Evolutionary conservation across 2,888 invertebrate species (phyloP).

Genomic region (Neoscelio sp.): DNA sequence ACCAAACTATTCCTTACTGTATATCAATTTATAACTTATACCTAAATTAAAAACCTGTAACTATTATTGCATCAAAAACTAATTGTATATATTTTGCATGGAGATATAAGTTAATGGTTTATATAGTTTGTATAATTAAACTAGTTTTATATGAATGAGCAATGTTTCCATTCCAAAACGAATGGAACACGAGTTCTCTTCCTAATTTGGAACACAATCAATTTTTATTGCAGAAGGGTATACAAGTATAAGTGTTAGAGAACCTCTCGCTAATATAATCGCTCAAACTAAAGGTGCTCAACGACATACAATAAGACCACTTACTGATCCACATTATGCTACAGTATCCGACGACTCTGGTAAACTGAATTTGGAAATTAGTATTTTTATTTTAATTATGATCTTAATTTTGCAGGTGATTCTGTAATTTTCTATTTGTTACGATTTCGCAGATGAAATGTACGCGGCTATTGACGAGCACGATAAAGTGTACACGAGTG

Average conservation of each 20-base stretch:
- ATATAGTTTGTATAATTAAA: too few species aligned
- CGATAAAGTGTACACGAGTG: constrained; percentile 88
- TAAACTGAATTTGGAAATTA: too few species aligned
- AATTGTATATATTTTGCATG: too few species aligned
- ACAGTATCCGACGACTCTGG: constrained; percentile 96
- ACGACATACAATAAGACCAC: constrained; percentile 75
- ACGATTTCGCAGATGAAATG: constrained; percentile 88
- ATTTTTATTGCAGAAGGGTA: constrained; percentile 89
- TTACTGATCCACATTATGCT: constrained; percentile 91
- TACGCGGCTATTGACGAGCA: constrained; percentile 95
- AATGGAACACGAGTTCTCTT: too few species aligned
- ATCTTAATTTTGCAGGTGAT: constrained; percentile 5
- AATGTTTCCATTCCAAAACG: too few species aligned
- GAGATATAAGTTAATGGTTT: too few species aligned
- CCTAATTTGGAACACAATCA: constrained; percentile 6
- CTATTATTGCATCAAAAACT: too few species aligned
- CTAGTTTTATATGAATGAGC: too few species aligned
- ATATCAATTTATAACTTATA: too few species aligned
- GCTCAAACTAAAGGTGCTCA: constrained; percentile 85
- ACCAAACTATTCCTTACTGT: too few species aligned
- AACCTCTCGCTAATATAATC: constrained; percentile 92
- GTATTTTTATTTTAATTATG: too few species aligned
- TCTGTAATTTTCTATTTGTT: neutral
- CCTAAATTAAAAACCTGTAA: too few species aligned
- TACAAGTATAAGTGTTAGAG: constrained; percentile 95